Conservation (phyloP, 2,113 vertebrate species). For the Nothocercus julius region DNA sequence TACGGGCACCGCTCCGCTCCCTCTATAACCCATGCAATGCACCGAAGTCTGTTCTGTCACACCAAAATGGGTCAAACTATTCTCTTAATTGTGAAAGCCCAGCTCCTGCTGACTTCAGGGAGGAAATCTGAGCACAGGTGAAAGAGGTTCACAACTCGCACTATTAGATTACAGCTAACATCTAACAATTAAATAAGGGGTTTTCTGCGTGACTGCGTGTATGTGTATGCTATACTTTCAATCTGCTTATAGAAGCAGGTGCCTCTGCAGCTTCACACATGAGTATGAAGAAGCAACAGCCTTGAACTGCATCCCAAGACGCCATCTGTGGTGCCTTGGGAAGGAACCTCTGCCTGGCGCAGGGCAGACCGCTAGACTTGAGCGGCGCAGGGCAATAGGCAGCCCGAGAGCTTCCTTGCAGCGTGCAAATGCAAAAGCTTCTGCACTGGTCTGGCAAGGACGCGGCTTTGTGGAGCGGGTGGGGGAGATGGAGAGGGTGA, state of each 20-base stretch:
- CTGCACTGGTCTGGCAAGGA: neutral
- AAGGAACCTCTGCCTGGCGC: neutral
- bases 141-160: neutral
- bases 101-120: neutral
- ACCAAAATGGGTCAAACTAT: neutral
- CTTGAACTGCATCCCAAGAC: no score
- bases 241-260: neutral
- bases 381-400: neutral
- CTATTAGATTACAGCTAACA: neutral
- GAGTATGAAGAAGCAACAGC: no score
- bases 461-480: neutral
- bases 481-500: neutral
- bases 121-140: neutral
- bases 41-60: neutral
- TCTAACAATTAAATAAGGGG: neutral
- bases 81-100: conserved; percentile 16
- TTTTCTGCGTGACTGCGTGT: neutral
- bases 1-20: conserved; percentile 34
- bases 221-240: neutral
- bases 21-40: neutral
- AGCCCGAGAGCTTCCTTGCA: neutral
- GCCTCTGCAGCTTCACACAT: no score
- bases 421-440: accelerated
- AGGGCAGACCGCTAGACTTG: neutral
- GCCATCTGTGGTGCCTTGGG: neutral